Evolutionary conservation across 2,888 invertebrate species (phyloP).

Genomic region (Cynaeus angustus): DNA sequence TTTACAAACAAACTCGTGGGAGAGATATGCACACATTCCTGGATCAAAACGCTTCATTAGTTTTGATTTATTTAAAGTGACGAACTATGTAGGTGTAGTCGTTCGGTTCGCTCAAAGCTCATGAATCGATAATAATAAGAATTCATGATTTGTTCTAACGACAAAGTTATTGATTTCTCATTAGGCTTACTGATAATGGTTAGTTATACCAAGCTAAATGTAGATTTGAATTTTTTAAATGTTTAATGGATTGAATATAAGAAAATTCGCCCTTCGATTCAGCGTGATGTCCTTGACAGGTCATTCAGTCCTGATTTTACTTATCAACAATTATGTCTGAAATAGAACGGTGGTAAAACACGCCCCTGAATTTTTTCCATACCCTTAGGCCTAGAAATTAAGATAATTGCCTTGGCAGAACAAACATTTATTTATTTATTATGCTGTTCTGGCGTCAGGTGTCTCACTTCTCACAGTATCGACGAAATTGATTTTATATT

Average conservation of each 20-base stretch:
- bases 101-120: too few species aligned
- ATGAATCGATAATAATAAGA: slow-evolving; percentile 13
- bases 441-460: slow-evolving; percentile 12
- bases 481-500: slow-evolving; percentile 35
- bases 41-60: slow-evolving; percentile 2
- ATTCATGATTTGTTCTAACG: not conserved
- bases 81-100: not conserved
- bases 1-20: slow-evolving; percentile 25
- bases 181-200: not conserved
- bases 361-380: not conserved
- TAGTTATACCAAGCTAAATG: not conserved
- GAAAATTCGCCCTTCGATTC: too few species aligned
- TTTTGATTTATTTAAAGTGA: slow-evolving; percentile 9
- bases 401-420: slow-evolving; percentile 17
- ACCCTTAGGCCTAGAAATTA: slow-evolving; percentile 2
- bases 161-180: slow-evolving; percentile 13
- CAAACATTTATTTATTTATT: slow-evolving; percentile 12
- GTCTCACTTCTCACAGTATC: slow-evolving; percentile 22
- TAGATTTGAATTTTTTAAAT: not conserved
- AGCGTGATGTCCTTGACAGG: not conserved
- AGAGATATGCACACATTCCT: not conserved
- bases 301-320: not conserved
- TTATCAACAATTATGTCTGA: not conserved
- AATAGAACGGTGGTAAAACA: not conserved
- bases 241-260: too few species aligned